Evolutionary conservation across 2,888 invertebrate genomes (phyloP).

Genomic region (Hyles lineata): DNA sequence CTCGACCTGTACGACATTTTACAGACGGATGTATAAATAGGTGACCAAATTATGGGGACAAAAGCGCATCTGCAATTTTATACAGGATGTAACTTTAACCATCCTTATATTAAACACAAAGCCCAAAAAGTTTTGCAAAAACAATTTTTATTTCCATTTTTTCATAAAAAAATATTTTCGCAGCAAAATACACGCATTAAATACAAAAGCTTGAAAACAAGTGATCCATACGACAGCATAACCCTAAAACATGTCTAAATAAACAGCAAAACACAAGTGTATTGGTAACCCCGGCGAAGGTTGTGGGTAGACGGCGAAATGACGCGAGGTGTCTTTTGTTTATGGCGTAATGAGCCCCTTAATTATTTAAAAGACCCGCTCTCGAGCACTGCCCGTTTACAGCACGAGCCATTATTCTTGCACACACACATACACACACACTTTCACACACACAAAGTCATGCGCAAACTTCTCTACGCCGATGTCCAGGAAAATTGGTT

Average conservation of each 20-base stretch:
- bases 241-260: conserved; percentile 4
- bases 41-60: too few relatives aligned
- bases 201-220: background rate
- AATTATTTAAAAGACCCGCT: conserved; percentile 48
- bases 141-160: too few relatives aligned
- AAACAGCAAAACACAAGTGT: conserved; percentile 35
- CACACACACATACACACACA: background rate
- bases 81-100: too few relatives aligned
- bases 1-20: too few relatives aligned
- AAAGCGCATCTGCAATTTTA: too few relatives aligned
- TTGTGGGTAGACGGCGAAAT: conserved; percentile 49
- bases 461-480: background rate
- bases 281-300: conserved; percentile 40
- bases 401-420: conserved; percentile 12
- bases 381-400: conserved; percentile 19
- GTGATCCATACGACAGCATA: background rate
- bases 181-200: too few relatives aligned
- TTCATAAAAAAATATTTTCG: too few relatives aligned
- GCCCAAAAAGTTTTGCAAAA: too few relatives aligned
- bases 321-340: conserved; percentile 58
- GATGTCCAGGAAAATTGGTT: background rate
- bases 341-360: conserved; percentile 55
- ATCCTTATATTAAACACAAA: too few relatives aligned
- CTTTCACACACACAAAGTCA: background rate
- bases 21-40: too few relatives aligned